These are phyloP conservation scores for Timema cristinae DNA, from an alignment of 2,888 invertebrate genomes.

Conservation along the genomic window DNA sequence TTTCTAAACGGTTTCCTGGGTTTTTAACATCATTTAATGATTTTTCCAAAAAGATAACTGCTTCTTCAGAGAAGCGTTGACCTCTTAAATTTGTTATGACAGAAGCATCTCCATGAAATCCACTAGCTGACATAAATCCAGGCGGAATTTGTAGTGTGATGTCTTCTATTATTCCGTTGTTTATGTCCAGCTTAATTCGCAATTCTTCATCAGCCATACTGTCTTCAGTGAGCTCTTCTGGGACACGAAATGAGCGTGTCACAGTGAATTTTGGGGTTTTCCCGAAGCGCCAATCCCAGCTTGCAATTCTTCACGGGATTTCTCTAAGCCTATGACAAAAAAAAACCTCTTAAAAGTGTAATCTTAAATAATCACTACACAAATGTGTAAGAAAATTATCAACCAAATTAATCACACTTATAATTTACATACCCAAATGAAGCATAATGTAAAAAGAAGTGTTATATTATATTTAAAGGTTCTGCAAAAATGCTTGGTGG, in stretches of 20 bases:
- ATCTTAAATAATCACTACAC: too few species aligned
- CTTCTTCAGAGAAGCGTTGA: constrained; percentile 60
- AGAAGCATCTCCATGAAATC: constrained; percentile 60
- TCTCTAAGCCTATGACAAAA: constrained; percentile 58
- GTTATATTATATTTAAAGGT: too few species aligned
- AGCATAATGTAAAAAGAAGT: too few species aligned
- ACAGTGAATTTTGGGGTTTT: constrained; percentile 81
- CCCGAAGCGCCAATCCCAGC: constrained; percentile 88
- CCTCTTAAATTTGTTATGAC: constrained; percentile 63
- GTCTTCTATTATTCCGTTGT: constrained; percentile 61
- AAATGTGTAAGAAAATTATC: too few species aligned
- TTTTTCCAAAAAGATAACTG: constrained; percentile 56
- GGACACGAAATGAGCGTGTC: constrained; percentile 59
- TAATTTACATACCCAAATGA: too few species aligned
- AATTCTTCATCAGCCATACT: constrained; percentile 47
- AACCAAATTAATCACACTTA: too few species aligned
- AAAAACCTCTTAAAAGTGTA: neutral
- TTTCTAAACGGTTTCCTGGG: constrained; percentile 4
- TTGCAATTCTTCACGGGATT: constrained; percentile 64
- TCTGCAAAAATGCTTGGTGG: too few species aligned
- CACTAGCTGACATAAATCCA: constrained; percentile 52
- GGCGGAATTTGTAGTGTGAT: constrained; percentile 61
- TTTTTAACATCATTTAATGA: constrained; percentile 34
- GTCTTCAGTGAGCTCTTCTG: constrained; percentile 39
- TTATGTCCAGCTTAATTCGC: constrained; percentile 60